Conservation (phyloP, 2,888 invertebrate species). For the Megastigmus dorsalis region DNA sequence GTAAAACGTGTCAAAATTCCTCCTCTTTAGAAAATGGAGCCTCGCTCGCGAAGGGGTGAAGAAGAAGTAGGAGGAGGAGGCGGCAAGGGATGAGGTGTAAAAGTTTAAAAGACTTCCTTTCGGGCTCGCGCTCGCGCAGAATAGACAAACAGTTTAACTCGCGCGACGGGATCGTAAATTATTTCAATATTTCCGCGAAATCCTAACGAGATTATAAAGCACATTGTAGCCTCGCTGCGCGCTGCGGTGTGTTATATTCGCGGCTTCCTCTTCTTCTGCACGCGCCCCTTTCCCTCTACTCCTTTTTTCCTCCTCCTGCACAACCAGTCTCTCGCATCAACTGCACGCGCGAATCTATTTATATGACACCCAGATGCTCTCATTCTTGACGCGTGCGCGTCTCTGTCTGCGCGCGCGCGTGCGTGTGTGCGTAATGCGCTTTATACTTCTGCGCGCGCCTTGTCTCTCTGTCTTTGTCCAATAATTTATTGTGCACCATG, state of each 20-base stretch:
- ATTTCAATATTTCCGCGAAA: constrained; percentile 74
- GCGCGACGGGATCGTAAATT: constrained; percentile 73
- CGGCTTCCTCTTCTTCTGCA: constrained; percentile 32
- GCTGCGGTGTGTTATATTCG: background rate
- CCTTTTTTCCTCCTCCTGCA: constrained; percentile 17
- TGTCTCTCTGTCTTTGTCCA: too few relatives aligned
- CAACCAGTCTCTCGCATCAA: too few relatives aligned
- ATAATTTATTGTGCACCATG: too few relatives aligned
- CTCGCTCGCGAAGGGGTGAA: background rate
- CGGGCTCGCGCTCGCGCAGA: constrained; percentile 15
- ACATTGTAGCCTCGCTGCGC: constrained; percentile 63
- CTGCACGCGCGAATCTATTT: constrained; percentile 67
- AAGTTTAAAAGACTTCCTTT: constrained; percentile 49
- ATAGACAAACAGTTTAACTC: constrained; percentile 56
- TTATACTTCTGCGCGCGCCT: too few relatives aligned
- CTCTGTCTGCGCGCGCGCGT: too few relatives aligned
- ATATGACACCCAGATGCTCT: constrained; percentile 62
- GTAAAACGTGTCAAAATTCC: constrained; percentile 42
- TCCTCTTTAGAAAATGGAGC: background rate
- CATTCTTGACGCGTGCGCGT: too few relatives aligned
- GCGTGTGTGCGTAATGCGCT: too few relatives aligned
- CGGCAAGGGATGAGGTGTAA: constrained; percentile 16
- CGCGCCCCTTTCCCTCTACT: constrained; percentile 32
- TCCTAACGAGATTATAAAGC: constrained; percentile 74
- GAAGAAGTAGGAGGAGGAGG: background rate